Conservation (phyloP, 2,797 vertebrate species). For the Crypturellus tataupa region DNA sequence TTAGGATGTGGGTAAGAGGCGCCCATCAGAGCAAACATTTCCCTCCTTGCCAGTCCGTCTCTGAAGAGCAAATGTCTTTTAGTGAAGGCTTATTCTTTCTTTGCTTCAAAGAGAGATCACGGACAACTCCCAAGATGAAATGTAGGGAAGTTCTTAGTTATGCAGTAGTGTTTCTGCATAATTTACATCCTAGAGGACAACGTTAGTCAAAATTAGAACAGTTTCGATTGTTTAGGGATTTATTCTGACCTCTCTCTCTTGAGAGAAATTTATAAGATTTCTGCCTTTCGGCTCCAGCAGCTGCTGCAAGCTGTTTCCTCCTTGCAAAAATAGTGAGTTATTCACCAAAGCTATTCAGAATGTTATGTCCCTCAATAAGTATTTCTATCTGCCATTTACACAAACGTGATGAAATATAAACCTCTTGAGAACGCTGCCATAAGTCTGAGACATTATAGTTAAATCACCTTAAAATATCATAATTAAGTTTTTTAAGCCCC, state of each 20-base stretch:
- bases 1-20: background rate
- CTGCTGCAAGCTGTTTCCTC: constrained; percentile 40
- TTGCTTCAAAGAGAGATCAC: background rate
- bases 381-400: constrained; percentile 4
- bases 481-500: background rate
- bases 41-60: background rate
- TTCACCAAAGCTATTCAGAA: background rate
- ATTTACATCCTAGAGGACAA: background rate
- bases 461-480: background rate
- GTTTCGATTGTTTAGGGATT: background rate
- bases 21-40: background rate
- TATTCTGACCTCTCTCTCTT: background rate
- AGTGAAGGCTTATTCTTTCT: background rate
- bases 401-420: background rate
- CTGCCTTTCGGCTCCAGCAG: constrained; percentile 45
- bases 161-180: background rate
- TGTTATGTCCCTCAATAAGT: constrained; percentile 27
- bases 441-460: background rate
- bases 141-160: background rate
- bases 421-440: background rate
- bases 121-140: background rate
- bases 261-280: constrained; percentile 53
- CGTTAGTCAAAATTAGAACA: background rate
- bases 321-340: constrained; percentile 55
- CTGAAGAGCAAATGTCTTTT: background rate